Evolutionary conservation across 2,113 vertebrate genomes (phyloP).

Genomic region (Hippocampus barbouri): DNA sequence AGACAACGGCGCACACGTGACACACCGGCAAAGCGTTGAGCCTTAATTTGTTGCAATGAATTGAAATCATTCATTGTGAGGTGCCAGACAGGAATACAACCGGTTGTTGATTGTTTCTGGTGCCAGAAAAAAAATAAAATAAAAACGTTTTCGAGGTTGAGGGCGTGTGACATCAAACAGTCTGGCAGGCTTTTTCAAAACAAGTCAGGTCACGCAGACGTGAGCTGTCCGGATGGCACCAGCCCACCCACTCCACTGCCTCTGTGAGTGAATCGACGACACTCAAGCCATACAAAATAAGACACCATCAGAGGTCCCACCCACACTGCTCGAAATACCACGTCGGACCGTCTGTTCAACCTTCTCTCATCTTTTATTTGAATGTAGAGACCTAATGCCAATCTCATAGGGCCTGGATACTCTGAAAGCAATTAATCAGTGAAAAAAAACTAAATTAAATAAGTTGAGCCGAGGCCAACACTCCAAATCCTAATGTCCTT

Average conservation of each 20-base stretch:
- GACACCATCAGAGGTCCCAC: background rate
- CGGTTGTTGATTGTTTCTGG: background rate
- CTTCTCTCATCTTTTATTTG: slow-evolving; percentile 1
- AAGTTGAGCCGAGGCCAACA: slow-evolving; percentile 19
- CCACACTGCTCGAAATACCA: background rate
- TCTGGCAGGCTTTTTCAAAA: background rate
- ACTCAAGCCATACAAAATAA: background rate
- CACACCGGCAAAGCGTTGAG: background rate
- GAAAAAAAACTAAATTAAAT: slow-evolving; percentile 30
- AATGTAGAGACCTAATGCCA: slow-evolving; percentile 22
- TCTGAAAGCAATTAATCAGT: slow-evolving; percentile 36
- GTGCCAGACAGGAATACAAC: background rate
- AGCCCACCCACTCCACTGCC: background rate
- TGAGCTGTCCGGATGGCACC: background rate
- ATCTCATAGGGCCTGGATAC: slow-evolving; percentile 20
- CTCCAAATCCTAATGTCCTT: slow-evolving; percentile 30
- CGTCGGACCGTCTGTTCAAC: slow-evolving; percentile 12
- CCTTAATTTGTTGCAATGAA: background rate
- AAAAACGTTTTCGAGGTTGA: no score
- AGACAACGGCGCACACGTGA: background rate
- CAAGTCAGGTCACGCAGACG: slow-evolving; percentile 2
- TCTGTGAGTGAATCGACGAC: background rate
- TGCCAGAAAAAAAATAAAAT: background rate
- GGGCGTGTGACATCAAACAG: background rate
- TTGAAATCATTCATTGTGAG: background rate